Evolutionary conservation across 2,888 invertebrate genomes (phyloP), one percentile per base, ranked within the genome.

Genomic region (Belgica antarctica): DNA sequence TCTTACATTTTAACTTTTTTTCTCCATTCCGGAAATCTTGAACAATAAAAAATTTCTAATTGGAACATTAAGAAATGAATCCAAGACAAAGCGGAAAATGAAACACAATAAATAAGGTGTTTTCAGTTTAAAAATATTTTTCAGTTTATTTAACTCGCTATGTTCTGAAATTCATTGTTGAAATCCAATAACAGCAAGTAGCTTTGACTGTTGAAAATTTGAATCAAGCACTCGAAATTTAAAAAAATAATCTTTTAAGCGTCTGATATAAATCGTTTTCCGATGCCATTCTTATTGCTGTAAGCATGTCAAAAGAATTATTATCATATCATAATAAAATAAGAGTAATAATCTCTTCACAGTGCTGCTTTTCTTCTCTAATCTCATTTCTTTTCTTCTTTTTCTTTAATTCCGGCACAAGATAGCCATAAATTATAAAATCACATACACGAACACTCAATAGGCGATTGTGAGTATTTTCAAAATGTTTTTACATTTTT

Each of bases 361-460:
- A 47, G 5, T 47, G 17, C 15, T 47, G 47, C 47, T 47, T 15
- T n/a, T 47, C 24, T n/a, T 57, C 19, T 63, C 17, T 63, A 27
- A 19, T 63, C 28, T 34, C 19, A 34, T 62, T 62, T 34, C 12
- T 17, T 36, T 24, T 61, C n/a, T 46, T 24, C 24, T 25, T 17
- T 68, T 68, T 68, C 65, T 19, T 46, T 68, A 22, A 68, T 57
- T 68, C 68, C 68, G 57, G 52, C 68, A 57, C 68, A 57, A 68
- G 68, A 68, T 28, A n/a, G 52, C 47, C 28, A 52, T 68, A 57
- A 68, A 52, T 52, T 68, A 17, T 57, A 28, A 68, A 57, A 52
- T 57, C 57, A 52, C 17, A 41, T 65, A 65, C 41, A 63, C 25
- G 34, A 46, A 65, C 22, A 65, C 36, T 65, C 65, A 65, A 65